phyloP scores from a whole-genome alignment of 2,113 vertebrate species.

The Pelobates fuscus region DNA sequence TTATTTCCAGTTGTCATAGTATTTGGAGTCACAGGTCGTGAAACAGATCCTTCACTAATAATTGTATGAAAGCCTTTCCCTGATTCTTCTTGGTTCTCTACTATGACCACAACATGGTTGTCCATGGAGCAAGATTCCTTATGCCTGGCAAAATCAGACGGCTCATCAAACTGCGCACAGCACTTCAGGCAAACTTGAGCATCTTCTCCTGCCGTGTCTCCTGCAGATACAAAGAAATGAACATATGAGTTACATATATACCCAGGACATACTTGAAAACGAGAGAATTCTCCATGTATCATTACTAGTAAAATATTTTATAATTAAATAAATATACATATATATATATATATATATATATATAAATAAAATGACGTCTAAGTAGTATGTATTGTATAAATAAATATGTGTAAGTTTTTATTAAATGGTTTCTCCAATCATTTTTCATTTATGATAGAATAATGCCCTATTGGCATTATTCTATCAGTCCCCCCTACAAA shows the following conservation, averaged over 20 bases:
- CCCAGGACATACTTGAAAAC: neutral
- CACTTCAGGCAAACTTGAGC: constrained; percentile 64
- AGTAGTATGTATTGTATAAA: too few relatives aligned
- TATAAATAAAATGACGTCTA: too few relatives aligned
- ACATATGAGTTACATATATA: neutral
- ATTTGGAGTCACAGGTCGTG: constrained; percentile 24
- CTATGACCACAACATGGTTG: constrained; percentile 62
- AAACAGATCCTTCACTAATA: constrained; percentile 19
- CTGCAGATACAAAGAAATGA: constrained; percentile 55
- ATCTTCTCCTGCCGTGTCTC: constrained; percentile 64
- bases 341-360: too few relatives aligned
- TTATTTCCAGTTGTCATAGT: constrained; percentile 55
- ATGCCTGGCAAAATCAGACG: constrained; percentile 61
- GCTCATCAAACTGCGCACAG: constrained; percentile 63
- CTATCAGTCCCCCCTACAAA: too few relatives aligned
- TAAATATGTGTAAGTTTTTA: too few relatives aligned
- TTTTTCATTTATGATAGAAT: too few relatives aligned
- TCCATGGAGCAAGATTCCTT: constrained; percentile 59
- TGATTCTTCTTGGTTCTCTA: constrained; percentile 54
- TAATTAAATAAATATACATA: too few relatives aligned
- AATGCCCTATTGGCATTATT: too few relatives aligned
- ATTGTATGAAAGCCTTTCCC: constrained; percentile 3
- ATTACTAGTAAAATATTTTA: too few relatives aligned
- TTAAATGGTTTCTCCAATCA: too few relatives aligned
- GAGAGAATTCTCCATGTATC: too few relatives aligned